Evolutionary conservation across 2,113 vertebrate species (phyloP).

Genomic region (Antechinus stuartii): DNA sequence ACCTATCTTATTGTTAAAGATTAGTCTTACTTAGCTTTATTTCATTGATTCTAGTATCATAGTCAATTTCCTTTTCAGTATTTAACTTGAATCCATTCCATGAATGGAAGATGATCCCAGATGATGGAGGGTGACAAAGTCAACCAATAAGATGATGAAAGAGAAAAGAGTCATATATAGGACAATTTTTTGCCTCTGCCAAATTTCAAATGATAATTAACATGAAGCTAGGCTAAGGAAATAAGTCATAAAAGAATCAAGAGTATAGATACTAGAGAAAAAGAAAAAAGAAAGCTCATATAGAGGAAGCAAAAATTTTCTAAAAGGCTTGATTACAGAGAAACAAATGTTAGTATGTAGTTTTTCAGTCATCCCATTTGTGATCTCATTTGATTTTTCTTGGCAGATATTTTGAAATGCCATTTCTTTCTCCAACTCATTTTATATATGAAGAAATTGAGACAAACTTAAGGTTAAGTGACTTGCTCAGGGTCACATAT

Average conservation of each 20-base stretch:
- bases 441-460: no score
- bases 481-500: no score
- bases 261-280: no score
- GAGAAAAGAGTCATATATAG: neutral
- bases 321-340: neutral
- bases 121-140: neutral
- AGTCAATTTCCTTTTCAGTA: conserved; percentile 36
- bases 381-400: no score
- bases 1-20: conserved; percentile 39
- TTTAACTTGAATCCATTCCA: conserved; percentile 54
- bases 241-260: conserved; percentile 2
- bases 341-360: no score
- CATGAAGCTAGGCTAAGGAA: neutral
- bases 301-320: neutral
- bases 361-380: no score
- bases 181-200: neutral
- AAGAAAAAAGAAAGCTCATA: neutral
- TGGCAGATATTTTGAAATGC: no score
- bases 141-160: neutral
- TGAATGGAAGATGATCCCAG: conserved; percentile 20
- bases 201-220: neutral
- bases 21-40: conserved; percentile 24
- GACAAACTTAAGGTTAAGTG: no score
- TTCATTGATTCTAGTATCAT: conserved; percentile 65
- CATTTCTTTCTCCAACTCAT: no score